phyloP scores from a whole-genome alignment of 37 sponge, comb jelly and placozoan species.

The Ianthella basta region DNA sequence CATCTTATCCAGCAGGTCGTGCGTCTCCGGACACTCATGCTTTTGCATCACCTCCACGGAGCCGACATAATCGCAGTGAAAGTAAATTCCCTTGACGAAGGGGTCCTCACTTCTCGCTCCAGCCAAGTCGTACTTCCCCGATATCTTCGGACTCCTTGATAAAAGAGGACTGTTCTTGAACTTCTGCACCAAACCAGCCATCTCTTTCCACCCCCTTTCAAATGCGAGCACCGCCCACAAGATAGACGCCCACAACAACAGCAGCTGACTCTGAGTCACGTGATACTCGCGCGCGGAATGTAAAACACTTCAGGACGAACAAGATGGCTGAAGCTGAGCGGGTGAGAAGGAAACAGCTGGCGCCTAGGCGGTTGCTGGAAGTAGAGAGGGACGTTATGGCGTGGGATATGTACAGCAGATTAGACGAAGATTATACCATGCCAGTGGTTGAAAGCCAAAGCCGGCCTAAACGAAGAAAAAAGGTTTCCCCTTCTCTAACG shows the following conservation, averaged over 20 bases:
- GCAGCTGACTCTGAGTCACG: too few relatives aligned
- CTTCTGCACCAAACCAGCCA: slow-evolving; percentile 37
- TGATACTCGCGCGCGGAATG: too few relatives aligned
- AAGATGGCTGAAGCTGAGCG: too few relatives aligned
- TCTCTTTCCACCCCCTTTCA: too few relatives aligned
- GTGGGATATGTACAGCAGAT: neutral
- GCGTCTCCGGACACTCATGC: slow-evolving; percentile 49
- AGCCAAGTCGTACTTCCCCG: slow-evolving; percentile 47
- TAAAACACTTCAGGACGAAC: too few relatives aligned
- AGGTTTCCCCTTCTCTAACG: too few relatives aligned
- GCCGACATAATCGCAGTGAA: slow-evolving; percentile 64
- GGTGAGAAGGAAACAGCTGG: slow-evolving; percentile 10
- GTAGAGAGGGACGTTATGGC: neutral
- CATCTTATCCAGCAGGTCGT: slow-evolving; percentile 20
- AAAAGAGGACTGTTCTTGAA: slow-evolving; percentile 62
- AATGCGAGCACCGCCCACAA: too few relatives aligned
- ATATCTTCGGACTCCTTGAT: neutral
- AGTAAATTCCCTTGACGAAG: slow-evolving; percentile 70
- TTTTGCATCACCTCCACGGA: slow-evolving; percentile 41
- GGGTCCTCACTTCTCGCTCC: slow-evolving; percentile 68
- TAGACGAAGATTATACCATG: too few relatives aligned
- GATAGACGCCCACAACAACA: too few relatives aligned
- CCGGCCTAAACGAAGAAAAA: slow-evolving; percentile 6
- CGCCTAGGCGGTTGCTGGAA: neutral
- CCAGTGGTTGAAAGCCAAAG: too few relatives aligned